Evolutionary conservation across 2,797 vertebrate species (phyloP).

Genomic region (Xenops minutus): DNA sequence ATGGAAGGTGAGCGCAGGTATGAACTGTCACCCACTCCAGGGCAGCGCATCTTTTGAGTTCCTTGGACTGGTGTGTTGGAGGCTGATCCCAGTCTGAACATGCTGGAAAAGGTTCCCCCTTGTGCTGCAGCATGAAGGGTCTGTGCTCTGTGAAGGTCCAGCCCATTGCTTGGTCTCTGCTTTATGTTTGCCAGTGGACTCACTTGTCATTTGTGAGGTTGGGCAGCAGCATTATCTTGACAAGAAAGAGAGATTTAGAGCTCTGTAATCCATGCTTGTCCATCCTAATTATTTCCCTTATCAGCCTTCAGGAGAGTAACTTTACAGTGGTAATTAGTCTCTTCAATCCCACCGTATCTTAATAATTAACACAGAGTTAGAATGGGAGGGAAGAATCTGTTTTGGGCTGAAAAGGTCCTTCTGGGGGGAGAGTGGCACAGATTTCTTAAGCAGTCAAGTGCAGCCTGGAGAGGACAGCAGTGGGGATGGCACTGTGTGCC

Average conservation of each 20-base stretch:
- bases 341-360: slow-evolving; percentile 64
- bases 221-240: slow-evolving; percentile 61
- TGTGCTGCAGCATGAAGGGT: neutral
- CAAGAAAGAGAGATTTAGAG: slow-evolving; percentile 40
- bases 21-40: neutral
- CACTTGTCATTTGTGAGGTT: neutral
- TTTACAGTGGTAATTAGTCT: slow-evolving; percentile 66
- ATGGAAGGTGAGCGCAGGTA: rapidly evolving
- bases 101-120: neutral
- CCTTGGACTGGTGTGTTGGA: neutral
- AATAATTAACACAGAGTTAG: slow-evolving; percentile 10
- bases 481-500: neutral
- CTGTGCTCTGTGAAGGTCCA: neutral
- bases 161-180: rapidly evolving
- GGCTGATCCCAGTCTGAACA: neutral
- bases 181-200: neutral
- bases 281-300: slow-evolving; percentile 75
- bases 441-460: neutral
- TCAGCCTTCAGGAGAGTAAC: slow-evolving; percentile 65
- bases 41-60: neutral
- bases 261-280: slow-evolving; percentile 66
- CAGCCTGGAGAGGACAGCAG: neutral
- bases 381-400: neutral
- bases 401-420: neutral
- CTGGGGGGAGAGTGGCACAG: neutral